Evolutionary conservation across 2,113 vertebrate species (phyloP).

Genomic region (Genyomyrus donnyi): DNA sequence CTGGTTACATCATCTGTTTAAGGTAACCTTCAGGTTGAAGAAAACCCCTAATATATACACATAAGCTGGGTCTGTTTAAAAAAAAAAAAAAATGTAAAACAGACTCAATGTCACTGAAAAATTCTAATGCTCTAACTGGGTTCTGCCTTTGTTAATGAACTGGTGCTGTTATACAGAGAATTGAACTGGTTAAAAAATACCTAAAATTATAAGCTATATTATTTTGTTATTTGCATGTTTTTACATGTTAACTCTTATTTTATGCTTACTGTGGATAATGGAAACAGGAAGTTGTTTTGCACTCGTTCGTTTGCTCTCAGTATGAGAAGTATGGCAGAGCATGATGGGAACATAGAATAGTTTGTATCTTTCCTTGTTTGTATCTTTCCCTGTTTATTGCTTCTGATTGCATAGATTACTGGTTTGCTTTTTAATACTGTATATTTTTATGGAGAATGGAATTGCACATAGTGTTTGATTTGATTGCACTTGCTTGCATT

Average conservation of each 20-base stretch:
- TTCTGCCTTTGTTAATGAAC: neutral
- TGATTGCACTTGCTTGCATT: neutral
- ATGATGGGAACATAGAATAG: neutral
- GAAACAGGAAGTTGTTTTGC: neutral
- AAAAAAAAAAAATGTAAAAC: neutral
- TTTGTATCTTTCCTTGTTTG: neutral
- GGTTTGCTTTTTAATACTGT: neutral
- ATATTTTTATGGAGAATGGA: neutral
- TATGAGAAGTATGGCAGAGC: neutral
- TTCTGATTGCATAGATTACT: neutral
- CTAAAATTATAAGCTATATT: neutral
- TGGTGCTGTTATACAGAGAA: neutral
- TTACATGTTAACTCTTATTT: neutral
- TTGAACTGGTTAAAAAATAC: neutral
- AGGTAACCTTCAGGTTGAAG: neutral
- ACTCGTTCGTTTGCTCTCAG: neutral
- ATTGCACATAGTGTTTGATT: neutral
- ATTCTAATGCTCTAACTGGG: neutral
- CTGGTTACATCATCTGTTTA: neutral
- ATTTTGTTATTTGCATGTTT: neutral
- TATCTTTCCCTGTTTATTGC: neutral
- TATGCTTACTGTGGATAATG: neutral
- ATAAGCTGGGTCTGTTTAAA: neutral
- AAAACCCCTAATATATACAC: neutral
- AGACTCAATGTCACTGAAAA: neutral